Conservation (phyloP, 2,797 vertebrate genomes). For the Falco biarmicus region DNA sequence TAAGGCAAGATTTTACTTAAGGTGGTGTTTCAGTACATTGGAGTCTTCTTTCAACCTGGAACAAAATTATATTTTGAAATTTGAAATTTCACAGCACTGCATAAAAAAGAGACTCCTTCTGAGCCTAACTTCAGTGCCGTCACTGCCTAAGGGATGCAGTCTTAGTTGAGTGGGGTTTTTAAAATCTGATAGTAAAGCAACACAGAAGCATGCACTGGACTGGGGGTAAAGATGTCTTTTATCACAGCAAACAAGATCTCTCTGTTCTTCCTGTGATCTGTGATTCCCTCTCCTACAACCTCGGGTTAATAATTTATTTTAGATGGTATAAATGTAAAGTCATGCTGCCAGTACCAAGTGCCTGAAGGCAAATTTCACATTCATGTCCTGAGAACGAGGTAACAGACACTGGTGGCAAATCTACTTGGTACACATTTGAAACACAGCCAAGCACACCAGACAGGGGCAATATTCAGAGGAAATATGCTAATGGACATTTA, state of each 20-base stretch:
- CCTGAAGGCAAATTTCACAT: slow-evolving; percentile 21
- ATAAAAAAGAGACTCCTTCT: background rate
- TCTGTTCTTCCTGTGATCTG: background rate
- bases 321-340: background rate
- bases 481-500: background rate
- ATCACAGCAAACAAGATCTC: background rate
- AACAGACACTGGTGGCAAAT: background rate
- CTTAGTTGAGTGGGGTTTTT: background rate
- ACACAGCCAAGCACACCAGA: background rate
- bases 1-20: background rate
- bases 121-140: background rate
- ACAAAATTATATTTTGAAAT: background rate
- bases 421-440: background rate
- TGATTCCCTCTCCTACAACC: background rate
- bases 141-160: background rate
- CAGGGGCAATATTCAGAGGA: background rate
- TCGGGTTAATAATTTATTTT: background rate
- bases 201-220: background rate
- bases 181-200: slow-evolving; percentile 5
- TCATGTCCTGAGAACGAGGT: background rate
- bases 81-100: background rate
- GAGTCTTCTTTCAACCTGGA: background rate
- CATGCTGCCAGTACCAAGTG: background rate
- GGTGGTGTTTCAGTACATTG: background rate
- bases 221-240: background rate